Evolutionary conservation across 2,797 vertebrate genomes (phyloP).

Genomic region (Onychomys arenicola): DNA sequence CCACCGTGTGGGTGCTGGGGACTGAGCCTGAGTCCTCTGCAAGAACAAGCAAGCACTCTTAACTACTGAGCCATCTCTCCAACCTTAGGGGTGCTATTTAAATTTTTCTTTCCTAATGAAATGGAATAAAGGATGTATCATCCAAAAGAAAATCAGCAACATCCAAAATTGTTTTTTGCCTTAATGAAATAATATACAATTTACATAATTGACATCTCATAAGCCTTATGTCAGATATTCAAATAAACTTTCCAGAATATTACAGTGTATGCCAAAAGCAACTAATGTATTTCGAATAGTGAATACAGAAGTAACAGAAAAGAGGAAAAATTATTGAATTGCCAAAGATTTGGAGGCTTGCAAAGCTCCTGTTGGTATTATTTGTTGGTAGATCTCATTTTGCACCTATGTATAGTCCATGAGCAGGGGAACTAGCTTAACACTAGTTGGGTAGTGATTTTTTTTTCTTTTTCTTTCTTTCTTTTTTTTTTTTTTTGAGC

Average conservation of each 20-base stretch:
- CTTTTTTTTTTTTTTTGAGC: too few relatives aligned
- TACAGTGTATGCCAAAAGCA: background rate
- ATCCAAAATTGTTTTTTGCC: conserved; percentile 46
- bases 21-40: background rate
- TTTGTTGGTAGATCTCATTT: background rate
- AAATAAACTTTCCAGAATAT: conserved; percentile 40
- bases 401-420: background rate
- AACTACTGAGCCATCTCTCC: background rate
- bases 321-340: background rate
- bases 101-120: conserved; percentile 55
- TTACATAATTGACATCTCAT: conserved; percentile 34
- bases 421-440: background rate
- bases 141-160: conserved; percentile 48
- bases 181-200: conserved; percentile 49
- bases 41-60: background rate
- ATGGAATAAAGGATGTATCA: conserved; percentile 25
- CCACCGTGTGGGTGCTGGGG: background rate
- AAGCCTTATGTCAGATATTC: conserved; percentile 16
- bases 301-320: background rate
- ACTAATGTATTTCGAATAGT: background rate
- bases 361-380: background rate
- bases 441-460: background rate
- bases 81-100: conserved; percentile 47
- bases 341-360: background rate
- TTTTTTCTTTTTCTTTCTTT: too few relatives aligned